Evolutionary conservation across 2,888 invertebrate genomes (phyloP).

Genomic region (Caenorhabditis afra): DNA sequence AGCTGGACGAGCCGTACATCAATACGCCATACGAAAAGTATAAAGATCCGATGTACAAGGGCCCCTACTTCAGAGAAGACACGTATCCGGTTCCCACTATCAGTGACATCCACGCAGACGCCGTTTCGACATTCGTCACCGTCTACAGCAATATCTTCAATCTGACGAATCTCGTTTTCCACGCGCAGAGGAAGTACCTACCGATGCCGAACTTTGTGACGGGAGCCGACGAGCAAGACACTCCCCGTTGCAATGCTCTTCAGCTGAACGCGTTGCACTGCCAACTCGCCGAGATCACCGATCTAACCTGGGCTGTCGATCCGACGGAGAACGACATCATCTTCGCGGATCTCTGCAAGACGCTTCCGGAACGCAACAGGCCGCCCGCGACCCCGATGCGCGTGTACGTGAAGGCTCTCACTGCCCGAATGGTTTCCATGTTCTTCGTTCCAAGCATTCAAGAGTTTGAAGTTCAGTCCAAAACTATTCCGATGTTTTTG

Average conservation of each 20-base stretch:
- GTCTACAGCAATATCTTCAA: constrained; percentile 41
- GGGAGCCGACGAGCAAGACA: constrained; percentile 8
- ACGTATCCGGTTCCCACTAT: constrained; percentile 17
- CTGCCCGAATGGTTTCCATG: constrained; percentile 21
- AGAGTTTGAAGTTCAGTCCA: constrained; percentile 12
- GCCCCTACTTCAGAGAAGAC: too few relatives aligned
- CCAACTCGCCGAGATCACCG: constrained; percentile 36
- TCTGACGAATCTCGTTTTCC: constrained; percentile 36
- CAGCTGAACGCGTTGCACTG: constrained; percentile 34
- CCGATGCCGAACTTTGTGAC: constrained; percentile 41
- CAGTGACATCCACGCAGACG: constrained; percentile 40
- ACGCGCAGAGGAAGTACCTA: constrained; percentile 28
- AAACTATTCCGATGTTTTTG: constrained; percentile 40
- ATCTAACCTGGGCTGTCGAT: constrained; percentile 40
- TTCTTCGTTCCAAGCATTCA: constrained; percentile 37
- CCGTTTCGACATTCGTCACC: constrained; percentile 38
- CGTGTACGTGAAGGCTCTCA: constrained; percentile 38
- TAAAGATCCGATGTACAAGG: background rate
- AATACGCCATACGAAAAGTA: background rate
- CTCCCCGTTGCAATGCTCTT: constrained; percentile 27
- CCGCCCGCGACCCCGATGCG: constrained; percentile 6
- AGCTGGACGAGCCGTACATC: constrained; percentile 38
- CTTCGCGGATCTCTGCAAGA: constrained; percentile 29
- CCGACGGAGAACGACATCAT: constrained; percentile 28
- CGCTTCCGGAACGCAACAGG: background rate